Conservation (phyloP, 1,140 invertebrate species). For the Anadara kagoshimensis region DNA sequence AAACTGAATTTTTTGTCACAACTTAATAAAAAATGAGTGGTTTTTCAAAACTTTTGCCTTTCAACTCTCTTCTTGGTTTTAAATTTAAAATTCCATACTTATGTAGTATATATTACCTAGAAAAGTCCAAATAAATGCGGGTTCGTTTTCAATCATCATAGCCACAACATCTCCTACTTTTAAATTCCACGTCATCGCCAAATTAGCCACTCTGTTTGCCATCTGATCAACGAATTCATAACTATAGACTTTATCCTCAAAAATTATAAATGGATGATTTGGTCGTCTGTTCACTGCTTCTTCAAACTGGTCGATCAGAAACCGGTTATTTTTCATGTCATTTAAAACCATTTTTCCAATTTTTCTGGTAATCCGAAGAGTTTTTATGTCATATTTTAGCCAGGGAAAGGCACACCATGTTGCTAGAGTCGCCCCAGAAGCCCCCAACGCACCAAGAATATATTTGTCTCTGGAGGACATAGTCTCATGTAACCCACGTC, state of each 20-base stretch:
- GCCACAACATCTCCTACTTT: slow-evolving; percentile 52
- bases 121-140: slow-evolving; percentile 62
- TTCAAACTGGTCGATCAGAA: slow-evolving; percentile 58
- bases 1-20: no score
- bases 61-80: no score
- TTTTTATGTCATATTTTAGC: slow-evolving; percentile 30
- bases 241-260: slow-evolving; percentile 49
- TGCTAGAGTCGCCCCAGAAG: slow-evolving; percentile 2
- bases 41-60: no score
- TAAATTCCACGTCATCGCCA: slow-evolving; percentile 29
- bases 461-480: neutral
- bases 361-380: slow-evolving; percentile 6
- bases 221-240: slow-evolving; percentile 51
- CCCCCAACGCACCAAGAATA: slow-evolving; percentile 15
- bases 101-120: slow-evolving; percentile 57
- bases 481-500: no score
- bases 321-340: neutral
- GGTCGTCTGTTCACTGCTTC: slow-evolving; percentile 22
- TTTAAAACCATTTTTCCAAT: neutral
- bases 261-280: slow-evolving; percentile 51
- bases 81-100: no score
- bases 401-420: slow-evolving; percentile 32
- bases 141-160: slow-evolving; percentile 55
- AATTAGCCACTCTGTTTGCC: slow-evolving; percentile 53
- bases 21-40: no score